Conservation (phyloP, 2,888 invertebrate genomes). For the Blastobasis lacticolella region DNA sequence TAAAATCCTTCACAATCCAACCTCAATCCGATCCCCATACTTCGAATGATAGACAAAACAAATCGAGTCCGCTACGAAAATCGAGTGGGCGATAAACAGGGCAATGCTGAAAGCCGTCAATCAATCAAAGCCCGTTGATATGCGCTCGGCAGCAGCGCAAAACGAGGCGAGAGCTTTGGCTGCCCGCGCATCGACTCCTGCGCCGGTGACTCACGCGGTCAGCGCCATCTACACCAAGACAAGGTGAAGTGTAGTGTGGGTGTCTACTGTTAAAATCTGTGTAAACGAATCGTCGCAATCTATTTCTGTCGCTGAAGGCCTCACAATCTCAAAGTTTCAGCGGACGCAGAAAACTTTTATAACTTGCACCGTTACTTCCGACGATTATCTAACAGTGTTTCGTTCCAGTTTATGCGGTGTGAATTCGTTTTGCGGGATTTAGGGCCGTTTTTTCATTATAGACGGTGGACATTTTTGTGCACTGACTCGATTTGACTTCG, state of each 20-base stretch:
- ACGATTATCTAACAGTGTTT: constrained; percentile 46
- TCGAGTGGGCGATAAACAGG: no score
- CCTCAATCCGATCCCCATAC: no score
- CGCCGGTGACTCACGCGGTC: constrained; percentile 50
- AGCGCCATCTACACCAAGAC: constrained; percentile 61
- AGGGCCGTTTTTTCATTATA: no score
- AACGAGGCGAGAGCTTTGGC: not conserved
- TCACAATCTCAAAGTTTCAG: constrained; percentile 38
- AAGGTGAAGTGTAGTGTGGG: constrained; percentile 71
- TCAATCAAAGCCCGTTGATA: no score
- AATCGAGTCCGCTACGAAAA: no score
- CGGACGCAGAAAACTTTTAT: constrained; percentile 42
- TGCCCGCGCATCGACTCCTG: constrained; percentile 19
- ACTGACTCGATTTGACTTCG: no score
- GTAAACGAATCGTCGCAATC: constrained; percentile 65
- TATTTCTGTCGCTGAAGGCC: constrained; percentile 70
- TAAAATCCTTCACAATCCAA: no score
- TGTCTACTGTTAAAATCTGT: constrained; percentile 63
- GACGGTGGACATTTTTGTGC: no score
- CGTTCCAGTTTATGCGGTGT: constrained; percentile 12
- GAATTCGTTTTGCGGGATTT: no score
- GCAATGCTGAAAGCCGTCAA: no score
- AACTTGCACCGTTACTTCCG: constrained; percentile 46
- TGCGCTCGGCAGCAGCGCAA: no score
- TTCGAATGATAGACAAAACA: no score